phyloP scores from a whole-genome alignment of 2,797 vertebrate species.

The Pseudochirops cupreus region DNA sequence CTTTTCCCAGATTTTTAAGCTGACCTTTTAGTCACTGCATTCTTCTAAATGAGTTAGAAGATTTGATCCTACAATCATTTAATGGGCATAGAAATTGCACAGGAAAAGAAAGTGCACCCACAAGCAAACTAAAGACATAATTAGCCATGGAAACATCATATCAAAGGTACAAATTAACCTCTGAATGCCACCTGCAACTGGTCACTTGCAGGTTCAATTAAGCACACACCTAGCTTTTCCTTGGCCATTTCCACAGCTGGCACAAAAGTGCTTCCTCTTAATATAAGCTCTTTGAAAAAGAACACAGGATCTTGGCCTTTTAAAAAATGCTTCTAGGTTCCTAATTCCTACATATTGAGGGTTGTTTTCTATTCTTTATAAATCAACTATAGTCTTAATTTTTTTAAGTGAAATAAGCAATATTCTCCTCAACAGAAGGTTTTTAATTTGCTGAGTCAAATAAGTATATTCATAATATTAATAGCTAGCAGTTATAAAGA shows the following conservation, averaged over 20 bases:
- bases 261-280: conserved; percentile 12
- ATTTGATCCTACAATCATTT: conserved; percentile 60
- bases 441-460: background rate
- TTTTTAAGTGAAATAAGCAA: background rate
- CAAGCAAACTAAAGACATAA: conserved; percentile 58
- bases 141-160: conserved; percentile 47
- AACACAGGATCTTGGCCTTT: background rate
- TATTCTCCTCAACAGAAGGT: background rate
- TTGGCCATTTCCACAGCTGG: conserved; percentile 24
- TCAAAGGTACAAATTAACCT: conserved; percentile 64
- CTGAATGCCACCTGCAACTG: conserved; percentile 53
- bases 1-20: conserved; percentile 45
- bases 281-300: background rate
- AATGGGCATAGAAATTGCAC: conserved; percentile 45
- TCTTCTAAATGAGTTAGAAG: conserved; percentile 62
- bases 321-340: background rate
- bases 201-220: conserved; percentile 67
- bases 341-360: background rate
- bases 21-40: conserved; percentile 68
- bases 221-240: conserved; percentile 35
- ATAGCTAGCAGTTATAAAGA: background rate
- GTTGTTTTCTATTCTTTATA: background rate
- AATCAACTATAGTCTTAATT: background rate
- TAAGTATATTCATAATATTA: background rate
- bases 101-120: conserved; percentile 56